Conservation (phyloP, 2,113 vertebrate species). For the Lathamus discolor region DNA sequence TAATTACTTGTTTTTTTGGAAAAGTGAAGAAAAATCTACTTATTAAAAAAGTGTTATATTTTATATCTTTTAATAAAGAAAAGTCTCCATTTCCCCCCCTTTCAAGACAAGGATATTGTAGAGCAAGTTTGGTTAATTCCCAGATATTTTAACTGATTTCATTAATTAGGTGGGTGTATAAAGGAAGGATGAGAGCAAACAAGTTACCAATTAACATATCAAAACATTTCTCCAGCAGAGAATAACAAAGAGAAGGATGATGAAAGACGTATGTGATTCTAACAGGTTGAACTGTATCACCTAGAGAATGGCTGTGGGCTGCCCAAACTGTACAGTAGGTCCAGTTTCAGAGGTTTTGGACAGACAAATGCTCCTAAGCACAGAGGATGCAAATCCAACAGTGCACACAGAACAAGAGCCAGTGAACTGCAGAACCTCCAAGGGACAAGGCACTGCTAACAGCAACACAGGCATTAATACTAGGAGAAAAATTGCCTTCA, state of each 20-base stretch:
- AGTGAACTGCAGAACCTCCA: background rate
- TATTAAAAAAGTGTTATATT: background rate
- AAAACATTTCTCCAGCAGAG: constrained; percentile 8
- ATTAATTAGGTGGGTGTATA: background rate
- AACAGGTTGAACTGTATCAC: background rate
- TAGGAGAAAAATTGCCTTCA: background rate
- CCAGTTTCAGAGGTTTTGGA: background rate
- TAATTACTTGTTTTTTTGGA: rapidly evolving
- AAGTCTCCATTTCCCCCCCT: background rate
- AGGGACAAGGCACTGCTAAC: background rate
- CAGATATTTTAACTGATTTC: background rate
- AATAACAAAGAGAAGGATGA: background rate
- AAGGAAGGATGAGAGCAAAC: background rate
- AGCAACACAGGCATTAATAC: background rate
- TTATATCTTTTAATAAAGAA: background rate
- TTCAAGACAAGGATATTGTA: background rate
- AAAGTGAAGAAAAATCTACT: background rate
- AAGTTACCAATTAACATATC: background rate
- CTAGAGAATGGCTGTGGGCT: background rate
- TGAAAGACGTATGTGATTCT: background rate
- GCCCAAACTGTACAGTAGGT: background rate
- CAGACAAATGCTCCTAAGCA: background rate
- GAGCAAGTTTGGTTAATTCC: background rate
- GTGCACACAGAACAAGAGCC: background rate
- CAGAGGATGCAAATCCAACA: background rate